phyloP scores from a whole-genome alignment of 1,140 invertebrate species.

The Halictus rubicundus region DNA sequence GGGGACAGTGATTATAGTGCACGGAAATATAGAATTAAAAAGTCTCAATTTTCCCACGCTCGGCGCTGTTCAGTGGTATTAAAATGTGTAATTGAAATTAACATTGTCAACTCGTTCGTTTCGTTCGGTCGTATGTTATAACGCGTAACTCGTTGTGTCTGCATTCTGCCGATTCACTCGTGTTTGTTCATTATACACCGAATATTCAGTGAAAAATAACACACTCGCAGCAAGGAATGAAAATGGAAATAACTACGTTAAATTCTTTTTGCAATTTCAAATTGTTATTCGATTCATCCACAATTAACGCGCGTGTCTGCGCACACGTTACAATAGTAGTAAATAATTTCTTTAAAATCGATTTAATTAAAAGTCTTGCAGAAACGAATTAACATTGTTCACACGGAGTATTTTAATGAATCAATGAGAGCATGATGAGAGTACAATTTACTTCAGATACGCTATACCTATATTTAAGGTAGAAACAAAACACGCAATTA shows the following conservation, averaged over 20 bases:
- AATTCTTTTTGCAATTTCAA: too few relatives aligned
- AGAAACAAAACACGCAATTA: too few relatives aligned
- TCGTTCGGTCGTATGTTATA: neutral
- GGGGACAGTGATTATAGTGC: conserved; percentile 26
- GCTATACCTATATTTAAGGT: too few relatives aligned
- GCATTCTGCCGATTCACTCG: neutral
- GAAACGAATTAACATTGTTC: too few relatives aligned
- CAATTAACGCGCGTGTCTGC: too few relatives aligned
- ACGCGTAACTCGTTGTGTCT: neutral
- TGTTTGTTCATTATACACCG: neutral
- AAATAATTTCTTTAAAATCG: too few relatives aligned
- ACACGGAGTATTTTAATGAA: too few relatives aligned
- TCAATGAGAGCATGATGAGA: too few relatives aligned
- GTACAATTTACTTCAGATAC: too few relatives aligned
- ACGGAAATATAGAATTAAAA: conserved; percentile 46
- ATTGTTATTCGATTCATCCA: too few relatives aligned
- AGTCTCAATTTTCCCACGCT: neutral
- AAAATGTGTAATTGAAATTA: conserved; percentile 29
- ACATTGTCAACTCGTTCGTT: conserved; percentile 11
- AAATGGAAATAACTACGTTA: neutral
- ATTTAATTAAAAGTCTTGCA: too few relatives aligned
- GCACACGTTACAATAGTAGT: too few relatives aligned
- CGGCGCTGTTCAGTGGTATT: neutral
- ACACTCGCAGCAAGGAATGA: neutral
- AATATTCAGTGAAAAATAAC: neutral